Evolutionary conservation across 2,888 invertebrate species (phyloP).

Genomic region (Leucophenga montana): DNA sequence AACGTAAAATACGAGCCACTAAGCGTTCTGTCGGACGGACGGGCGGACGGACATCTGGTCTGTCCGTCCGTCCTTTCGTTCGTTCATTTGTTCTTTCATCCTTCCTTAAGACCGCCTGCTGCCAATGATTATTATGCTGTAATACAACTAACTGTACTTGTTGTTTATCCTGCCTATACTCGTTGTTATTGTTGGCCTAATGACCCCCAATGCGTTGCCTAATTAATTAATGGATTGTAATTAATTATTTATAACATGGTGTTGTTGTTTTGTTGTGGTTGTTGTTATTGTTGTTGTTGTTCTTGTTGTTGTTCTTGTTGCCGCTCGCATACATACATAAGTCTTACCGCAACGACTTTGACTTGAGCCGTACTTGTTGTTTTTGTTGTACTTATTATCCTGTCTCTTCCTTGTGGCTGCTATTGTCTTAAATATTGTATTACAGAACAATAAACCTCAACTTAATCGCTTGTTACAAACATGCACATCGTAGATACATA

Average conservation of each 20-base stretch:
- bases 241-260: constrained; percentile 66
- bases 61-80: no score
- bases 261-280: constrained; percentile 41
- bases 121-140: not conserved
- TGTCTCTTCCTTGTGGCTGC: no score
- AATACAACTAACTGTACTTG: no score
- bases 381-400: not conserved
- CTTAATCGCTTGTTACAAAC: not conserved
- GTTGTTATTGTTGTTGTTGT: constrained; percentile 40
- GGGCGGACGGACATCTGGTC: no score
- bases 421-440: no score
- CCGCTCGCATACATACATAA: no score
- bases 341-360: no score
- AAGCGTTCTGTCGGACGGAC: no score
- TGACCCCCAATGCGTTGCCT: constrained; percentile 55
- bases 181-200: constrained; percentile 43
- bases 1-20: no score
- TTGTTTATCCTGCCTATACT: not conserved
- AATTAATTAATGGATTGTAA: constrained; percentile 70
- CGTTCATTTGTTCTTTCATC: not conserved
- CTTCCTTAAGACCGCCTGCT: not conserved
- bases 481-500: no score
- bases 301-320: constrained; percentile 23
- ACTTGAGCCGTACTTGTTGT: no score
- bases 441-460: not conserved